Conservation (phyloP, 92 coral and sea anemone genomes). For the Palythoa grandis region DNA sequence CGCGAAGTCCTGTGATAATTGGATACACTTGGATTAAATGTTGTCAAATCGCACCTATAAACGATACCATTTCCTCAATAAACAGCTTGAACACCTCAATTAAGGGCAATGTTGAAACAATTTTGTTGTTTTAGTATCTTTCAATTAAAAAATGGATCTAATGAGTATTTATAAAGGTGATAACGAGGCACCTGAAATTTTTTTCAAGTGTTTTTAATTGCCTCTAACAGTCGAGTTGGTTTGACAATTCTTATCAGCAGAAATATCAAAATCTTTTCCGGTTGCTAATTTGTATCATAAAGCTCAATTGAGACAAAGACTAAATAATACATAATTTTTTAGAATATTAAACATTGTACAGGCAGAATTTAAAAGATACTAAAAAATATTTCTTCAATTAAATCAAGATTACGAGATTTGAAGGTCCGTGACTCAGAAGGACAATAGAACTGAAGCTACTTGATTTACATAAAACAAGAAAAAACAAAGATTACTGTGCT, state of each 20-base stretch:
- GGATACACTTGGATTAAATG: background rate
- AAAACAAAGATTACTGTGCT: background rate
- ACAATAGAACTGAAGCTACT: background rate
- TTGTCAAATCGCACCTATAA: conserved; percentile 3
- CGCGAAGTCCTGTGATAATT: background rate
- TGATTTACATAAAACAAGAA: background rate
- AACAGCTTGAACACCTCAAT: background rate
- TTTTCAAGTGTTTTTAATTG: conserved; percentile 38
- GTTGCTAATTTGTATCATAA: background rate
- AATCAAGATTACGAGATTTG: background rate
- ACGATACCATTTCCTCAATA: conserved; percentile 15
- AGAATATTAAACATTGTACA: background rate
- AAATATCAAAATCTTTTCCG: background rate
- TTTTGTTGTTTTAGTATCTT: conserved; percentile 7
- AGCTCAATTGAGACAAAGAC: background rate
- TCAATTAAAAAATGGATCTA: background rate
- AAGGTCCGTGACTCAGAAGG: background rate
- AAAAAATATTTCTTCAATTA: background rate
- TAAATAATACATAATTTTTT: background rate
- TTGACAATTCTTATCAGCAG: background rate
- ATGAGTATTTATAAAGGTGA: conserved; percentile 21
- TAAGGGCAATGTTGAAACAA: conserved; percentile 3
- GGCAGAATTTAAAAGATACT: background rate
- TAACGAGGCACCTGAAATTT: conserved; percentile 14
- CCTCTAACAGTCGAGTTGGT: background rate